Evolutionary conservation across 2,797 vertebrate genomes (phyloP).

Genomic region (Podarcis lilfordi): DNA sequence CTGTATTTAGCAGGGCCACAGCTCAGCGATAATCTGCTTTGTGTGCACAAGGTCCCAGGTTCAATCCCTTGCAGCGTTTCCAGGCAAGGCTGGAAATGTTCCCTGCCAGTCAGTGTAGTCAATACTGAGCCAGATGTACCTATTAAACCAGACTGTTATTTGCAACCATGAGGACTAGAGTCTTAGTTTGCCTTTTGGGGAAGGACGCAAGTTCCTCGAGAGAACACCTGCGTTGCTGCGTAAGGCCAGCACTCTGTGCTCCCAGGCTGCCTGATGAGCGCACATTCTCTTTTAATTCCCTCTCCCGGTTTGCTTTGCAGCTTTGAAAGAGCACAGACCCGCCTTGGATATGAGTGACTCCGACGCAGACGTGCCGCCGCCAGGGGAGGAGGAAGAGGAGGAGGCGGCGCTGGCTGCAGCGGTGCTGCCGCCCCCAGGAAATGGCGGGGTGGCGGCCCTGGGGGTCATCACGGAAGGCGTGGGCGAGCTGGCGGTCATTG

Average conservation of each 20-base stretch:
- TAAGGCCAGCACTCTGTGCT: neutral
- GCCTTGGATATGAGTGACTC: constrained; percentile 77
- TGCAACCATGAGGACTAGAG: too few relatives aligned
- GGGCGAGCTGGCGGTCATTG: constrained; percentile 87
- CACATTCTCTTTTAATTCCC: neutral
- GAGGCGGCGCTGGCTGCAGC: neutral
- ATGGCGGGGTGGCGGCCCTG: constrained; percentile 74
- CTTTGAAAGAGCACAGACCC: constrained; percentile 51
- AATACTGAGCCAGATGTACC: too few relatives aligned
- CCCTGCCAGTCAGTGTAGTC: too few relatives aligned
- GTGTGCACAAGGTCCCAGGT: too few relatives aligned
- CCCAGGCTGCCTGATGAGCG: neutral
- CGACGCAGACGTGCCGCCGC: constrained; percentile 33
- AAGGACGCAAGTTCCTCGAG: fast-evolving
- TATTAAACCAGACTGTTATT: too few relatives aligned
- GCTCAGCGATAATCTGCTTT: too few relatives aligned
- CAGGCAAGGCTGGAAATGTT: too few relatives aligned
- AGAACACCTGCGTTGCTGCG: too few relatives aligned
- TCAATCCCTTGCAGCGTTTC: too few relatives aligned
- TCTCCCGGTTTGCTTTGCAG: constrained; percentile 43
- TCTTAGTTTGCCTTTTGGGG: too few relatives aligned
- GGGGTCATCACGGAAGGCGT: constrained; percentile 88
- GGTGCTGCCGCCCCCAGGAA: constrained; percentile 60
- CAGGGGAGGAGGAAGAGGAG: constrained; percentile 41
- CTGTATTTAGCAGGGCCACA: too few relatives aligned